Base-by-base conservation (phyloP, 2,888 invertebrate genomes). In the Cinara cedri region DNA sequence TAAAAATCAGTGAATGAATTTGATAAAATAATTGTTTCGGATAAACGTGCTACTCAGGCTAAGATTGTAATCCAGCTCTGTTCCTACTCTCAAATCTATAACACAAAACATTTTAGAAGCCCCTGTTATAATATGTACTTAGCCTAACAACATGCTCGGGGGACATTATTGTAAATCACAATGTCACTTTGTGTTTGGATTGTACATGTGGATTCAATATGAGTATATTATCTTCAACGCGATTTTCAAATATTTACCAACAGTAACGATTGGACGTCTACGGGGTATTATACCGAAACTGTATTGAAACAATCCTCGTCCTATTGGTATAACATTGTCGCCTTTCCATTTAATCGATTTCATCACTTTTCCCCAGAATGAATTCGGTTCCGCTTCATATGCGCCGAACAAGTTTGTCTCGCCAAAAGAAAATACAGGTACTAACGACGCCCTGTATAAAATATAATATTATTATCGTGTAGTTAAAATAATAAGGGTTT, bases 261-360 rank as follows among this genome's bases (percentile, higher is more conserved):
- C 94, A 83, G 94, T 93, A 51, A 91, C 90, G 62, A 98, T 90
- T 2, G 94, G 93, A 81, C 88, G 88, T 51, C 97, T 88, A 65
- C 90, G 89, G 0, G 98, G 97, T 75, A 98, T 86, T 10, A 96
- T 86, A 0, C 98, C 98, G 85, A 93, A 93, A 0, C 90, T 90
- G 85, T 97, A 97, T 85, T 98, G 97, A 85, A 98, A 95, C 81
- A 97, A 88, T 3, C 98, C 98, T 51, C 98, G 88, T 0, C 95
- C 96, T 78, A 93, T 87, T 0, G 94, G 94, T 0, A 93, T 91
- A 16, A 95, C 87, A 8, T 94, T 94, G 82, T 89, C 88, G 74
- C 91, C 90, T 1, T 95, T 85, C 71, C 86, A 87, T 82, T 92
- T 89, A 85, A 97, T 96, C 55, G 92, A 84, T 19, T 86, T 88